Conservation (phyloP, 37 sponge, comb jelly and placozoan genomes). For the Haliclona indistincta region DNA sequence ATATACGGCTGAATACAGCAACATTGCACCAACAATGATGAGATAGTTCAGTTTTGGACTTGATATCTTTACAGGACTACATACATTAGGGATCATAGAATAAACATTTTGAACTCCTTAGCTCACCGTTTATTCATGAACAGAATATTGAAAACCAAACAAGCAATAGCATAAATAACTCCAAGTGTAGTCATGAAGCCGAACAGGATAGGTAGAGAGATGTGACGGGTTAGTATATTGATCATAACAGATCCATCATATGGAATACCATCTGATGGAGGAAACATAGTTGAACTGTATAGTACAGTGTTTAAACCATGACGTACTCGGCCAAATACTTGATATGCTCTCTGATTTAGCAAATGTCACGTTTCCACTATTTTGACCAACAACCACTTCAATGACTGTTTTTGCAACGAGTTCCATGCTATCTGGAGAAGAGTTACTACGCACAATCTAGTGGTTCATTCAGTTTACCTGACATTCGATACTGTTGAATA, state of each 20-base stretch:
- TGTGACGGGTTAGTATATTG: neutral
- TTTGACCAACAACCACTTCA: too few relatives aligned
- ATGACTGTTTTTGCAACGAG: too few relatives aligned
- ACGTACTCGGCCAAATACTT: slow-evolving; percentile 1
- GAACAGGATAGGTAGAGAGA: neutral
- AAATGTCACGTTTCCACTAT: too few relatives aligned
- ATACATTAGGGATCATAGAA: neutral
- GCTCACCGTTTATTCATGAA: neutral
- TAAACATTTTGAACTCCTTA: neutral
- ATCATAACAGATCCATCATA: neutral
- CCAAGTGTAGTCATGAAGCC: neutral
- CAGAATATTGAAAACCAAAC: neutral
- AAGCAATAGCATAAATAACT: neutral
- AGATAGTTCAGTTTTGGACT: slow-evolving; percentile 5
- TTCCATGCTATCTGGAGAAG: too few relatives aligned
- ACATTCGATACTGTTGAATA: neutral
- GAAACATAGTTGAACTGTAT: too few relatives aligned
- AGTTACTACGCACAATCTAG: too few relatives aligned
- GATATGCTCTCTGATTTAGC: too few relatives aligned
- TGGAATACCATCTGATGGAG: neutral
- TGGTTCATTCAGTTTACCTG: neutral
- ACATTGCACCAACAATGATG: neutral
- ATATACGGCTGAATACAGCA: neutral
- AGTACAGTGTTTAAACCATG: too few relatives aligned
- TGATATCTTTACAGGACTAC: neutral